Conservation (phyloP, 2,113 vertebrate genomes). For the Cyanoderma ruficeps region DNA sequence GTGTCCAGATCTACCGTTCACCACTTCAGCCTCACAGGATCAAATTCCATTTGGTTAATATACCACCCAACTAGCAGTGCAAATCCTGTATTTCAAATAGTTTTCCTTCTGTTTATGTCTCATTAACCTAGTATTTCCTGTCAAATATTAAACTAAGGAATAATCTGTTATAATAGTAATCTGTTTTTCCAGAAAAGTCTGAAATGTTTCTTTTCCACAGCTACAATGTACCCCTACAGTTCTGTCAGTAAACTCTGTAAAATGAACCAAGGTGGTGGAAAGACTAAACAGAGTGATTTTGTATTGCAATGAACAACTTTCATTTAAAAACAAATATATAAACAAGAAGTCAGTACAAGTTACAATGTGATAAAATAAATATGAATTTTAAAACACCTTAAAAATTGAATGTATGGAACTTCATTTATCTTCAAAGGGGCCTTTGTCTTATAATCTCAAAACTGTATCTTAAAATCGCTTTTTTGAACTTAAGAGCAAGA, state of each 20-base stretch:
- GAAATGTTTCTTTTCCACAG: background rate
- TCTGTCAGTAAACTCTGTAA: background rate
- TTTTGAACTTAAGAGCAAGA: background rate
- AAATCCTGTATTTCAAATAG: background rate
- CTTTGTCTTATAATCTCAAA: background rate
- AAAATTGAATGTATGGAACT: background rate
- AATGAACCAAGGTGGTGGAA: background rate
- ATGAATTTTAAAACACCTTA: background rate
- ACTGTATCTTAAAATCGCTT: background rate
- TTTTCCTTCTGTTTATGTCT: background rate
- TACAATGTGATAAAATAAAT: background rate
- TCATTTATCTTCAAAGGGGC: background rate
- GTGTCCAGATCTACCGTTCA: background rate
- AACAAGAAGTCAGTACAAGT: background rate
- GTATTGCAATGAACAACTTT: background rate
- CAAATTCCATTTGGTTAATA: background rate
- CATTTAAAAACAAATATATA: background rate
- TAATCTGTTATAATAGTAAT: background rate
- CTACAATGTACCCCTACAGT: background rate
- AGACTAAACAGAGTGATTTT: background rate
- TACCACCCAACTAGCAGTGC: background rate
- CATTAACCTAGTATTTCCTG: background rate
- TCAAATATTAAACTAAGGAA: background rate
- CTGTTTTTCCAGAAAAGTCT: background rate
- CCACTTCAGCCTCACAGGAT: background rate